phyloP scores from a whole-genome alignment of 92 coral and sea anemone species.

The Nematostella vectensis region DNA sequence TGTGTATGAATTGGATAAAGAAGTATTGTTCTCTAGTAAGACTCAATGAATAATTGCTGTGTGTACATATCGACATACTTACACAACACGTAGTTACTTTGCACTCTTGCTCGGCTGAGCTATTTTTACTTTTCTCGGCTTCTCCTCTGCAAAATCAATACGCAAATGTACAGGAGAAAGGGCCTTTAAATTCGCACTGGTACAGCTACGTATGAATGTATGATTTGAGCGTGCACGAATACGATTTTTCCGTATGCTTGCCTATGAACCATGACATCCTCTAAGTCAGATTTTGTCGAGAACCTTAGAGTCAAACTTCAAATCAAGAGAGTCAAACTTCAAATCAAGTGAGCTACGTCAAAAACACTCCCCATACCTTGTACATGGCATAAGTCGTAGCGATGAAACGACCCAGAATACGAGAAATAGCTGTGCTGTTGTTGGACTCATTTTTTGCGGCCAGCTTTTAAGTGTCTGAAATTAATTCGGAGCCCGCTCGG shows the following conservation, averaged over 20 bases:
- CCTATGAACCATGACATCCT: constrained; percentile 1
- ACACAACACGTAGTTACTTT: neutral
- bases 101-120: neutral
- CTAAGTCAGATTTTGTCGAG: neutral
- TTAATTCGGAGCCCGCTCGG: constrained; percentile 10
- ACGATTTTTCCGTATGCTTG: neutral
- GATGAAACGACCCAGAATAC: neutral
- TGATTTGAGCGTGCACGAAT: neutral
- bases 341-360: neutral
- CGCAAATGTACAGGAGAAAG: neutral
- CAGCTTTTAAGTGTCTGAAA: constrained; percentile 3
- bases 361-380: neutral
- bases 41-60: neutral
- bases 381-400: neutral
- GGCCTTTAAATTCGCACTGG: neutral
- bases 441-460: constrained; percentile 1
- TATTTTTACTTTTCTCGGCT: neutral
- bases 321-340: too few relatives aligned
- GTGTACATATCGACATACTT: constrained; percentile 1
- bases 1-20: constrained; percentile 5
- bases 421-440: neutral
- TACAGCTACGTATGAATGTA: neutral
- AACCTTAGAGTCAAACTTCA: neutral
- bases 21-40: neutral
- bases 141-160: constrained; percentile 1